Evolutionary conservation across 2,888 invertebrate species (phyloP), one percentile per base, ranked within the genome.

Genomic region (Drosophila hawaiiensis): DNA sequence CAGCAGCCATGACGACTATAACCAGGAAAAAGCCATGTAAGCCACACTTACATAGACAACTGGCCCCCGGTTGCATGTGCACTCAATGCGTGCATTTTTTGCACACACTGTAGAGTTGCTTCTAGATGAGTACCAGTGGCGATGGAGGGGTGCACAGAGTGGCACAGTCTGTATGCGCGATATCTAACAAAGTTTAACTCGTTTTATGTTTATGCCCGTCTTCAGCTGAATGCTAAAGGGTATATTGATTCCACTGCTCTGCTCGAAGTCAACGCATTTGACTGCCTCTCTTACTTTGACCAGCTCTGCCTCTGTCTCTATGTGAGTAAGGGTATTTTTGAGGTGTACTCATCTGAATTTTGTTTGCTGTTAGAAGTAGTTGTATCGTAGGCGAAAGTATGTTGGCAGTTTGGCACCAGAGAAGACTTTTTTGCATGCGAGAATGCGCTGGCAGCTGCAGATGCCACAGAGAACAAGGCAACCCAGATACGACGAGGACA

Each of bases 1-100:
- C 72, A 80, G 87, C 89, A 89, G 87, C 84, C 84, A 89, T 84
- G 87, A 88, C 89, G 83, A 87, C 85, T 82, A 77, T 84, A 84
- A 87, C 69, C 73, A 75, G 82, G 55, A 76, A 71, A 77, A 85
- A 73, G 53, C 78, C 76, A 78, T 88, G 84, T 84, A 84, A 84
- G 84, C 84, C 84, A 80, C 89, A 84, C 89, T 84, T 88, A 88
- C 89, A 47, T 4, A 84, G 61, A 70, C 77, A 77, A 75, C 78
- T 79, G 75, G 73, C 64, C 76, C 78, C 71, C 67, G 56, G 65
- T 70, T 73, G 43, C 80, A 64, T 74, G 82, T 79, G 76, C 70
- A 75, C 76, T 70, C 62, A 71, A 65, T 75, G 76, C 88, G 88
- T 83, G 88, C 88, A 87, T 88, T 87, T 84, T 83, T 88, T 84